These are phyloP conservation scores for Anorthoa munda DNA, from an alignment of 2,888 invertebrate genomes.

Conservation along the genomic window DNA sequence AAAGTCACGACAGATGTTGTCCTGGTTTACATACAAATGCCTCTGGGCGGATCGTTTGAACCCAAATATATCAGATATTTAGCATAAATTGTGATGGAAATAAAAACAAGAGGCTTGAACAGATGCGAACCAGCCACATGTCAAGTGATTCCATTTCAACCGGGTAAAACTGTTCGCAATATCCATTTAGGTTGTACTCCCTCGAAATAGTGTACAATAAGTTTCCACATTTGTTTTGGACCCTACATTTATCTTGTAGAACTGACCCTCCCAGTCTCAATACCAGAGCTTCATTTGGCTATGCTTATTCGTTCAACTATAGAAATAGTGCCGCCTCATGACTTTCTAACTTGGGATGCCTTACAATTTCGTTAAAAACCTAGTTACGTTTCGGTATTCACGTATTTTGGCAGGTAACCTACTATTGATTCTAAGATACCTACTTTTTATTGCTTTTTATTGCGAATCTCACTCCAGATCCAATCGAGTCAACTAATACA, in stretches of 20 bases:
- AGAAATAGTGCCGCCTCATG: conserved; percentile 47
- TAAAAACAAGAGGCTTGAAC: conserved; percentile 73
- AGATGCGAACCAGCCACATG: conserved; percentile 63
- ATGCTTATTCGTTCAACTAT: conserved; percentile 33
- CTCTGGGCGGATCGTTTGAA: conserved; percentile 77
- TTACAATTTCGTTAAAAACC: conserved; percentile 30
- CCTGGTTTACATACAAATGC: conserved; percentile 82
- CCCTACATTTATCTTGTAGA: conserved; percentile 59
- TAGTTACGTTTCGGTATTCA: background rate
- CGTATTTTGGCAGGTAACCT: background rate
- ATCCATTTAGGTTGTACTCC: conserved; percentile 43
- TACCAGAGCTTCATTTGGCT: conserved; percentile 32
- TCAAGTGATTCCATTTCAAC: conserved; percentile 57
- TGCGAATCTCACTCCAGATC: too few relatives aligned
- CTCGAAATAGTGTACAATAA: conserved; percentile 49
- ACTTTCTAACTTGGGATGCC: conserved; percentile 29
- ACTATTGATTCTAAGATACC: background rate
- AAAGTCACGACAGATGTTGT: conserved; percentile 76
- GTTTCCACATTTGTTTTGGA: conserved; percentile 58
- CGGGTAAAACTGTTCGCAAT: conserved; percentile 40
- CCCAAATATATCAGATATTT: conserved; percentile 83
- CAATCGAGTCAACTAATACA: too few relatives aligned
- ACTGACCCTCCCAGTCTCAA: conserved; percentile 38
- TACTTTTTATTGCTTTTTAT: background rate
- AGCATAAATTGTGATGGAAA: conserved; percentile 83